phyloP scores from a whole-genome alignment of 2,797 vertebrate species.

The Lithobates pipiens region DNA sequence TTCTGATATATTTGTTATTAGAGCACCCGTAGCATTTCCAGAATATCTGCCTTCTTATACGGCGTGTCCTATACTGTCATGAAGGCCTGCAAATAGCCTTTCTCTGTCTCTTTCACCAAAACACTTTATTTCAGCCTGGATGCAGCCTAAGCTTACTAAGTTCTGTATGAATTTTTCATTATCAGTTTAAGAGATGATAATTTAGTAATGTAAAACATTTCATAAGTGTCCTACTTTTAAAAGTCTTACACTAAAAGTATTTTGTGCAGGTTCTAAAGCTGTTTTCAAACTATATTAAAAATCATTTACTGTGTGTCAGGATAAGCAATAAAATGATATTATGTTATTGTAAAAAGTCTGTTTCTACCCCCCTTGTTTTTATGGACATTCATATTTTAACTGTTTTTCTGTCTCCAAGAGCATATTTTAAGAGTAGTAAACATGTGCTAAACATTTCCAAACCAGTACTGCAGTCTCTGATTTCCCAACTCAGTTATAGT shows the following conservation, averaged over 20 bases:
- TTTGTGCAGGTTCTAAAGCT: not conserved
- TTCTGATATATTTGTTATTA: not conserved
- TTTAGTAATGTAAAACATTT: conserved; percentile 59
- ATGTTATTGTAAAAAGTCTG: not conserved
- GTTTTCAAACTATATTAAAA: not conserved
- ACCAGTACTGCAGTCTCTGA: not conserved
- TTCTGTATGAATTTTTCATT: conserved; percentile 50
- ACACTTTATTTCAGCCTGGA: conserved; percentile 44
- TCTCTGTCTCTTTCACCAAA: conserved; percentile 27
- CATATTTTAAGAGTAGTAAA: not conserved
- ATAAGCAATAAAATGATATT: not conserved
- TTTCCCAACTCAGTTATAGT: not conserved
- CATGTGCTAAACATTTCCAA: not conserved
- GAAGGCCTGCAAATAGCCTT: not conserved
- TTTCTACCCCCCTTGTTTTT: not conserved
- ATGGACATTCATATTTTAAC: not conserved
- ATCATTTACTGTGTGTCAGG: not conserved
- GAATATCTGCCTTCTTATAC: not conserved
- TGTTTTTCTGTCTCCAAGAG: not conserved
- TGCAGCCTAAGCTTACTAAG: conserved; percentile 19
- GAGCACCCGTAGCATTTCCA: not conserved
- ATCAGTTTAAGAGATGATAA: conserved; percentile 52
- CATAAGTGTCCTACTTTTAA: conserved; percentile 52
- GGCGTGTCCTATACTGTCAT: not conserved
- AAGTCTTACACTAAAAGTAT: conserved; percentile 25